Evolutionary conservation across 2,888 invertebrate species (phyloP).

Genomic region (Platycheirus albimanus): DNA sequence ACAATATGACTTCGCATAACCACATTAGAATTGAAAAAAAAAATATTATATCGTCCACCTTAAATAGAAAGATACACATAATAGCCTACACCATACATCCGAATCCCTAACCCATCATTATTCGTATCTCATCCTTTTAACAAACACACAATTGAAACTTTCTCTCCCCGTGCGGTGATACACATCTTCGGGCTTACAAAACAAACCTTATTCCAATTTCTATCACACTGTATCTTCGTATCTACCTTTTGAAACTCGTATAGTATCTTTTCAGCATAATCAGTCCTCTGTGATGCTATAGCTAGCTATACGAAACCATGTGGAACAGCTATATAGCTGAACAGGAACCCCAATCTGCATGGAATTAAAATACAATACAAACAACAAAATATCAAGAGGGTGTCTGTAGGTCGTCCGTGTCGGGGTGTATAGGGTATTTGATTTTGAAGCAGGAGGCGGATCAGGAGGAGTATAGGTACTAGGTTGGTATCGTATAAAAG

Average conservation of each 20-base stretch:
- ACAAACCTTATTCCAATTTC: slow-evolving; percentile 24
- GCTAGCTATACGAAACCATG: slow-evolving; percentile 26
- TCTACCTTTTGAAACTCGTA: neutral
- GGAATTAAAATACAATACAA: slow-evolving; percentile 61
- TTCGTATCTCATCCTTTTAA: slow-evolving; percentile 23
- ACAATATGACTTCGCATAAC: too few species aligned
- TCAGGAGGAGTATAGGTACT: neutral
- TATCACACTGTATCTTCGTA: neutral
- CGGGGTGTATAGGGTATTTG: neutral
- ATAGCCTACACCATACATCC: neutral
- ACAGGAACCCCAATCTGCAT: slow-evolving; percentile 59
- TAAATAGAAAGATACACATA: slow-evolving; percentile 26
- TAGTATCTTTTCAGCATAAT: slow-evolving; percentile 31
- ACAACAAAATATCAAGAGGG: slow-evolving; percentile 5
- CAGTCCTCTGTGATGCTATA: too few species aligned
- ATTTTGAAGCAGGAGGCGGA: neutral
- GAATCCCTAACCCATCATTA: slow-evolving; percentile 24
- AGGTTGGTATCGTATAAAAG: too few species aligned
- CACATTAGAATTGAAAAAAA: too few species aligned
- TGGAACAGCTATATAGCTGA: too few species aligned
- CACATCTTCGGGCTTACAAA: slow-evolving; percentile 21
- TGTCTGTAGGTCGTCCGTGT: too few species aligned
- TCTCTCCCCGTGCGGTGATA: slow-evolving; percentile 14
- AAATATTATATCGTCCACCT: slow-evolving; percentile 24
- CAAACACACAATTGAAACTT: slow-evolving; percentile 53